A percentile compares a stretch with the other conserved stretches of the same genome.
These are phyloP conservation scores for Anguilla rostrata DNA, from an alignment of 2,113 vertebrate species.

Conservation along the genomic window DNA sequence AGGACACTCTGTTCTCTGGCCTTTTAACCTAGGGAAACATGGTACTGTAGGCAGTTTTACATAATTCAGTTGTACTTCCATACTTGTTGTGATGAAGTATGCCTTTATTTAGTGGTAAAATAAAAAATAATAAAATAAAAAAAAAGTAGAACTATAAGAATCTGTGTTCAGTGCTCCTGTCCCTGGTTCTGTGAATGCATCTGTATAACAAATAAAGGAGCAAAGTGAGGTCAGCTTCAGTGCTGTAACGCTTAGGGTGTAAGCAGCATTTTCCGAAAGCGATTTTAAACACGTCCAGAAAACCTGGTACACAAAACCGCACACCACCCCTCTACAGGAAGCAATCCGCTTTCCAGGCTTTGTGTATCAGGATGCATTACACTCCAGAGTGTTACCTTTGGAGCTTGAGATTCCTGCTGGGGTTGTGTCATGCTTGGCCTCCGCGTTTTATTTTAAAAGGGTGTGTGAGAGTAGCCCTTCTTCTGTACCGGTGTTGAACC, in stretches of 20 bases:
- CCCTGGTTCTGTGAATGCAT: not conserved
- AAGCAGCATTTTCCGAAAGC: not conserved
- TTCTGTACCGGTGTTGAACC: not conserved
- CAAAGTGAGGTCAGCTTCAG: not conserved
- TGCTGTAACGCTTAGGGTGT: not conserved
- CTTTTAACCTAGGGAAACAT: not conserved
- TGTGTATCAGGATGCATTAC: conserved; percentile 39
- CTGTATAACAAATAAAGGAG: not conserved
- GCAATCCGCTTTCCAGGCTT: conserved; percentile 46
- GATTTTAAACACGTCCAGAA: not conserved
- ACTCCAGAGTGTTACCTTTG: conserved; percentile 11
- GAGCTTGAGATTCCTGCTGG: not conserved
- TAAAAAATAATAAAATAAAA: no score
- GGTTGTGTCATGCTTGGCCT: conserved; percentile 2
- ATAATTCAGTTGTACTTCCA: not conserved
- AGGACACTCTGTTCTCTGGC: not conserved
- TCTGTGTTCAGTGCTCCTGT: not conserved
- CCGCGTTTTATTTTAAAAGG: not conserved
- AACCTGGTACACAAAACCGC: conserved; percentile 20
- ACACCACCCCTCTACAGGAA: conserved; percentile 39
- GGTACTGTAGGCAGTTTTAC: not conserved
- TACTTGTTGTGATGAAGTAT: no score
- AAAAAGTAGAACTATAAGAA: not conserved
- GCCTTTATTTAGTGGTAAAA: no score
- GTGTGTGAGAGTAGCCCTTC: conserved; percentile 12